Base-by-base conservation (phyloP, 2,797 vertebrate species). In the Pteronotus mesoamericanus region DNA sequence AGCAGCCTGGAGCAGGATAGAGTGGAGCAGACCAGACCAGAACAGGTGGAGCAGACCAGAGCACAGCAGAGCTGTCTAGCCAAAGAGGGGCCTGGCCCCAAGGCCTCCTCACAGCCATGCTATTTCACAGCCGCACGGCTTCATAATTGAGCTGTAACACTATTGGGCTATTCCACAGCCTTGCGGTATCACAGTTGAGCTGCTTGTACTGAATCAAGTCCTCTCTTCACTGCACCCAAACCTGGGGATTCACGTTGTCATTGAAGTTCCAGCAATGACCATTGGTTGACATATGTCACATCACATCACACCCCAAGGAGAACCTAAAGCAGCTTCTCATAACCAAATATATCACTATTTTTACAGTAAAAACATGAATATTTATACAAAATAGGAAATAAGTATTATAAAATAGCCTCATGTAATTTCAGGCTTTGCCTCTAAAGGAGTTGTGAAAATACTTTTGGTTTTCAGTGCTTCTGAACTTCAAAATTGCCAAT, bases 361-460 rank as follows among this genome's bases (percentile, higher is more conserved):
- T 92, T 86, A 71, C 5, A 86, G 84, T 79, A 57, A 94, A 92
- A 95, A 91, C 42, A 59, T 32, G 68, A 91, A 79, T 74, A 61
- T 48, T 77, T 61, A 68, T 59, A 14, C n/a, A 85, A 95, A 91
- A 71, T 78, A 48, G 72, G 29, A 94, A 84, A 53, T n/a, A 86
- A 64, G 7, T 16, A 66, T 78, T 69, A 39, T 91, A 96, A 96
- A 69, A 74, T 77, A 88, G 34, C 37, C 6, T 91, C 59, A 46
- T 2, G 7, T 55, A 42, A 66, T 61, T 88, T 92, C 46, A 86
- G n/a, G 15, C 89, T 86, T 87, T 89, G 75, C 39, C 42, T 92
- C 34, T 26, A 79, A 71, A 72, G 29, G 14, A 94, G 34, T 83
- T 57, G 89, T 5, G 2, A 53, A 94, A 89, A 48, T 69, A 59